These are phyloP conservation scores for Lateolabrax maculatus DNA, from an alignment of 2,797 vertebrate genomes.

Conservation along the genomic window DNA sequence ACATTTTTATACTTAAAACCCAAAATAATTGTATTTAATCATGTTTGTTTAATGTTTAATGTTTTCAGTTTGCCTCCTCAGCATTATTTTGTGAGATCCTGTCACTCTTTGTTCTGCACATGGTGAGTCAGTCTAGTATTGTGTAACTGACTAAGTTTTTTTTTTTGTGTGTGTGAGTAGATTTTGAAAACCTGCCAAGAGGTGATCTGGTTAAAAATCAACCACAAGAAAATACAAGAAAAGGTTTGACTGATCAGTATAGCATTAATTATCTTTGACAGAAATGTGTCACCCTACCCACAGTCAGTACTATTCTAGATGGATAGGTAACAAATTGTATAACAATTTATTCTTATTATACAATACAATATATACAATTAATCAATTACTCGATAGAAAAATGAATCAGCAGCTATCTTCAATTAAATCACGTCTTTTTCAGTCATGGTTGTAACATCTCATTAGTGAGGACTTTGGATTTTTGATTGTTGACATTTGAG, in stretches of 20 bases:
- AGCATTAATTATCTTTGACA: background rate
- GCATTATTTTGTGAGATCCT: constrained; percentile 23
- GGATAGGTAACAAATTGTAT: background rate
- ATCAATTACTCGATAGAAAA: background rate
- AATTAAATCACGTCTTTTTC: background rate
- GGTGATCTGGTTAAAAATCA: constrained; percentile 3
- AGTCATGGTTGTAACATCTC: background rate
- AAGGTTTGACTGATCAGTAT: background rate
- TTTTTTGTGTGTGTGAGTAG: constrained; percentile 4
- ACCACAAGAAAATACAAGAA: constrained; percentile 5
- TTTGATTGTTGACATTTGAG: background rate
- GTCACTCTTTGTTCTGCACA: constrained; percentile 10
- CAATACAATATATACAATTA: too few species aligned
- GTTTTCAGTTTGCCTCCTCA: constrained; percentile 10
- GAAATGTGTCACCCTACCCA: background rate
- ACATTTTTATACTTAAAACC: constrained; percentile 21
- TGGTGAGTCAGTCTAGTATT: constrained; percentile 42
- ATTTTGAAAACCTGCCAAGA: constrained; percentile 14
- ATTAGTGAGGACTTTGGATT: background rate
- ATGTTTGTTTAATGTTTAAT: background rate
- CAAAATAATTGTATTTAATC: background rate
- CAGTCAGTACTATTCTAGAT: constrained; percentile 2
- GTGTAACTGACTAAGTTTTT: constrained; percentile 34
- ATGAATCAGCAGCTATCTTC: background rate
- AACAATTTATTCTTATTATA: background rate